Conservation (phyloP, 2,888 invertebrate species). For the Hydroisotoma schaefferi region DNA sequence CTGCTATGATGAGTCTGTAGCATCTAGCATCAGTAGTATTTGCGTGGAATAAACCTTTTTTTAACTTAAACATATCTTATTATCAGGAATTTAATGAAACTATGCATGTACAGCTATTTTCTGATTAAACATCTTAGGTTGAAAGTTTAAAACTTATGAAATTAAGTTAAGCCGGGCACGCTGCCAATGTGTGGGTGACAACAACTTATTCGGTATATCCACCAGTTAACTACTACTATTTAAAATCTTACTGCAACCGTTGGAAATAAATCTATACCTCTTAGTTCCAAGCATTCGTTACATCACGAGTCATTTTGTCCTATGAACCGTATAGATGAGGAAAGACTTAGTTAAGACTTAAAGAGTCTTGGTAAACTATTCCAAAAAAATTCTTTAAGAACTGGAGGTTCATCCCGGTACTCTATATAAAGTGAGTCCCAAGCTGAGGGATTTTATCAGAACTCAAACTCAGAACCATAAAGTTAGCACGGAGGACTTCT, state of each 20-base stretch:
- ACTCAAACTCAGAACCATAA: neutral
- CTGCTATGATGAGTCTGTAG: too few relatives aligned
- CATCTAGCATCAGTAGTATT: too few relatives aligned
- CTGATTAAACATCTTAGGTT: neutral
- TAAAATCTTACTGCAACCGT: neutral
- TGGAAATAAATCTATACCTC: neutral
- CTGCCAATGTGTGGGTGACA: slow-evolving; percentile 38
- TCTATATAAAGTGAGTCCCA: slow-evolving; percentile 2
- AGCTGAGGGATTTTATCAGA: neutral
- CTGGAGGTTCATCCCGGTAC: neutral
- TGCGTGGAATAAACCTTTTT: too few relatives aligned
- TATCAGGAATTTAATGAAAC: too few relatives aligned
- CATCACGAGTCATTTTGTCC: neutral
- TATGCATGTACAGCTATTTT: neutral
- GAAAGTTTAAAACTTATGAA: neutral
- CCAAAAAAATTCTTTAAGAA: neutral
- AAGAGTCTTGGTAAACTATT: too few relatives aligned
- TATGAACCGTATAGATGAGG: too few relatives aligned
- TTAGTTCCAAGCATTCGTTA: too few relatives aligned
- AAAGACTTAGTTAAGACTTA: too few relatives aligned
- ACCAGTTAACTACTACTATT: neutral
- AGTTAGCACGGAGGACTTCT: neutral
- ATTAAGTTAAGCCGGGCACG: slow-evolving; percentile 20
- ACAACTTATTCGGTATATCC: neutral
- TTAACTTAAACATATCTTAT: too few relatives aligned